Evolutionary conservation across 2,888 invertebrate species (phyloP), one percentile per base, ranked within the genome.

Genomic region (Chrysina gloriosa): DNA sequence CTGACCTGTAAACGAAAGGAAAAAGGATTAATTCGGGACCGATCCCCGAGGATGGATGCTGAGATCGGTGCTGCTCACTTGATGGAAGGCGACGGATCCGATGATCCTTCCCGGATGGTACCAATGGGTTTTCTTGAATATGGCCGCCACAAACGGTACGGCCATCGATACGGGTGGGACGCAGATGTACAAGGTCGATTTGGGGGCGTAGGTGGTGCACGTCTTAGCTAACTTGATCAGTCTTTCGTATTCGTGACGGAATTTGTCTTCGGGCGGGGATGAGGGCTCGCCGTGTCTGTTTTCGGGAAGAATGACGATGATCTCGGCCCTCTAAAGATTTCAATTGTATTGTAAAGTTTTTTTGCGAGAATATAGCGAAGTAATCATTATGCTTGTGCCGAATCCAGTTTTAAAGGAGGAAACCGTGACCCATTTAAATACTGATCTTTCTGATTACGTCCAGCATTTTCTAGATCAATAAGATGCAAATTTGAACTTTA

Each of bases 151-250:
- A 39, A 88, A 76, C 2, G 87, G 86, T 11, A 87, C 85, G 81
- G 86, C 86, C 68, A 87, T 85, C 70, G 87, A 86, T 1, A 88
- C 82, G 5, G 88, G 88, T 61, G 84, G 80, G 0, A 86, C 84
- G 72, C 84, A 83, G 1, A 87, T 85, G 11, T 87, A 80, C 23
- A 87, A 72, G 39, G 88, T 83, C 0, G 88, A 85, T 74, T 84
- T 86, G 0, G 88, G 87, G 21, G 87, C 86, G 73, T 85, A 85
- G 50, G 78, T 80, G 6, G 86, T 83, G 63, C 88, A 87, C 2
- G 82, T 82, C 52, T 85, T 84, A 0, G 87, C 83, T 9, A 80
- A 70, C 34, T 78, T 73, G 7, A 76, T 72, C 0, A 82, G 67
- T 68, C 81, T 74, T 36, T 74, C 73, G 27, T 79, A 79, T 72